Evolutionary conservation across 2,113 vertebrate genomes (phyloP).

Genomic region (Hippopotamus amphibius): DNA sequence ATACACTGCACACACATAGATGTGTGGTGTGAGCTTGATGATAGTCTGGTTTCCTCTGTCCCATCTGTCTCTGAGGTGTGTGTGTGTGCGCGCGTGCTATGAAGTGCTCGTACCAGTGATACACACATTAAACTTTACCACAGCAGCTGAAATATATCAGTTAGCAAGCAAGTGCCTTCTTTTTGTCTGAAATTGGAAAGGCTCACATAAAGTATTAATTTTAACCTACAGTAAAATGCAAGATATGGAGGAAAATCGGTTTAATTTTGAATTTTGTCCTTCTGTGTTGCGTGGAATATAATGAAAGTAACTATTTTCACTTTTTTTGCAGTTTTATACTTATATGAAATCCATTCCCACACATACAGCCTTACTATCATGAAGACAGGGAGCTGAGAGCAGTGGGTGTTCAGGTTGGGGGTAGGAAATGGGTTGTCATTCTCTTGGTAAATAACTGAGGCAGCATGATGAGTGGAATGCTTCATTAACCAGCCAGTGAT

Average conservation of each 20-base stretch:
- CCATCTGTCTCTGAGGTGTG: background rate
- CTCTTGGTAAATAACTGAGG: conserved; percentile 74
- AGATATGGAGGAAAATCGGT: conserved; percentile 23
- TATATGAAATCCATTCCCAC: conserved; percentile 23
- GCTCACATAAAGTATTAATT: background rate
- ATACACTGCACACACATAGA: background rate
- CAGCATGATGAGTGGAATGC: conserved; percentile 46
- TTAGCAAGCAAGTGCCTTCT: conserved; percentile 56
- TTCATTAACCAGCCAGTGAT: conserved; percentile 65
- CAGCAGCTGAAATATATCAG: conserved; percentile 29
- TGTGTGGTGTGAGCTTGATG: background rate
- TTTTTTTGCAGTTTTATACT: conserved; percentile 63
- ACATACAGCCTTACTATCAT: background rate
- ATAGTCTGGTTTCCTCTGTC: background rate
- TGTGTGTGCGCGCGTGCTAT: background rate
- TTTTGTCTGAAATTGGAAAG: conserved; percentile 68
- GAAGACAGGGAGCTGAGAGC: conserved; percentile 47
- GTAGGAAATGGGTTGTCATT: conserved; percentile 60
- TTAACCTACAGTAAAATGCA: conserved; percentile 44
- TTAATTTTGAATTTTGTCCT: conserved; percentile 22
- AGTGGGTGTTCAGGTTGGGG: conserved; percentile 16
- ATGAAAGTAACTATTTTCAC: conserved; percentile 57
- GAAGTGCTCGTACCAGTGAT: background rate
- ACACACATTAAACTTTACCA: conserved; percentile 57
- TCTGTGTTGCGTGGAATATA: background rate